A percentile compares a stretch with the other conserved stretches of the same genome.
These are phyloP conservation scores for Anodontia alba DNA, from an alignment of 2,888 invertebrate species.

Conservation along the genomic window DNA sequence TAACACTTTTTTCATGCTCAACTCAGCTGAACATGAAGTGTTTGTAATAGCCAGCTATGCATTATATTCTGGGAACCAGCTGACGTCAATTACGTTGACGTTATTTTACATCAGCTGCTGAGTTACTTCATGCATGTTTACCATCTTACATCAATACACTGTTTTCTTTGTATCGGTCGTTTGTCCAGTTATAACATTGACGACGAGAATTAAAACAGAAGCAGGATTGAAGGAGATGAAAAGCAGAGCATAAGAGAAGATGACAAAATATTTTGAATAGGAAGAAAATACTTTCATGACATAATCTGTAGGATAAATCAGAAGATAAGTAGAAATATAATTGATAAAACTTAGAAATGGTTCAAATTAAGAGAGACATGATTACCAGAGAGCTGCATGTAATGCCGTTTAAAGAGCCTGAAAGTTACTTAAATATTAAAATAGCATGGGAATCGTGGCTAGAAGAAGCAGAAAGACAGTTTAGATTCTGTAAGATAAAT, in stretches of 20 bases:
- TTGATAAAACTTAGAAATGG: not conserved
- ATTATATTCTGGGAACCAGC: no score
- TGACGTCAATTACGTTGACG: no score
- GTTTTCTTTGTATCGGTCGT: no score
- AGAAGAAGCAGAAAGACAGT: not conserved
- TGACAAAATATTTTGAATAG: no score
- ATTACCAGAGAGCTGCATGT: not conserved
- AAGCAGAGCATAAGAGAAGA: no score
- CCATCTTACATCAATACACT: no score
- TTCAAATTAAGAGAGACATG: not conserved
- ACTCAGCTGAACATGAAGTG: no score
- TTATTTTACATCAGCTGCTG: no score
- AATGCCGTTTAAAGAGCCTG: not conserved
- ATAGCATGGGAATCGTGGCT: not conserved
- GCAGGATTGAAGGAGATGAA: not conserved
- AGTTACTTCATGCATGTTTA: no score
- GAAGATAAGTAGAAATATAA: not conserved
- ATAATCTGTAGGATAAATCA: not conserved
- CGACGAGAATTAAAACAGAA: not conserved
- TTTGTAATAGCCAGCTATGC: no score
- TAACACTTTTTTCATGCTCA: no score
- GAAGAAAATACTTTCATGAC: not conserved
- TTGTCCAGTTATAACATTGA: not conserved
- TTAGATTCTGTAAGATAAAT: not conserved
- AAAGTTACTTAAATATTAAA: not conserved